These are phyloP conservation scores for Chloropsis cyanopogon DNA, from an alignment of 2,113 vertebrate species.

Conservation along the genomic window DNA sequence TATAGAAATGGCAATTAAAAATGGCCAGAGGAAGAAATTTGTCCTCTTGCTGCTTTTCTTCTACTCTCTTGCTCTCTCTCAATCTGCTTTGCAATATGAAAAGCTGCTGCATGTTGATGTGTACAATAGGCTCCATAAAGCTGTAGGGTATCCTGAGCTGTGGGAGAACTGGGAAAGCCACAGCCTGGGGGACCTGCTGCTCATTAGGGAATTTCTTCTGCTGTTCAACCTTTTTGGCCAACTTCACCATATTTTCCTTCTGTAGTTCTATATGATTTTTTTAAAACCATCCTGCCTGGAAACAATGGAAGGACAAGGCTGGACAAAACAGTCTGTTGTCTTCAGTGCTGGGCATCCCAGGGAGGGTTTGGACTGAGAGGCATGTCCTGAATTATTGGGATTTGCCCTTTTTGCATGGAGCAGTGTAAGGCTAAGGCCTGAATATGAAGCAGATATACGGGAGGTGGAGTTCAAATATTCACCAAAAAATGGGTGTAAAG, in stretches of 20 bases:
- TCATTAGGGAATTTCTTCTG: not conserved
- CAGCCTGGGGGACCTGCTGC: not conserved
- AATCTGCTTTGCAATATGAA: not conserved
- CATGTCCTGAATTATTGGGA: not conserved
- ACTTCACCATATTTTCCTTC: not conserved
- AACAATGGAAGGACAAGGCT: not conserved
- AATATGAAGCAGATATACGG: rapidly evolving
- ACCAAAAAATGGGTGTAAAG: not conserved
- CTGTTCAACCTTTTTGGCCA: not conserved
- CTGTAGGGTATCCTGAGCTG: not conserved
- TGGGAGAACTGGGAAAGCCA: not conserved
- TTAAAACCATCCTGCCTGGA: not conserved
- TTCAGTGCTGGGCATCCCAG: not conserved
- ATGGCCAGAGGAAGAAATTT: not conserved
- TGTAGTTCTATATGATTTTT: not conserved
- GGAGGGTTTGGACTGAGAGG: not conserved
- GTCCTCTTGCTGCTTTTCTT: not conserved
- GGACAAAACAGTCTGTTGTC: not conserved
- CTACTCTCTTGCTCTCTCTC: not conserved
- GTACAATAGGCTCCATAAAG: not conserved
- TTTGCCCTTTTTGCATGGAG: not conserved
- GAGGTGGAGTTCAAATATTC: not conserved
- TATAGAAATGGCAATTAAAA: not conserved
- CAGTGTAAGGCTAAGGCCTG: not conserved
- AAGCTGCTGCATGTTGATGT: not conserved